Evolutionary conservation across 2,888 invertebrate species (phyloP), one percentile per base, ranked within the genome.

Genomic region (Agrotis segetum): DNA sequence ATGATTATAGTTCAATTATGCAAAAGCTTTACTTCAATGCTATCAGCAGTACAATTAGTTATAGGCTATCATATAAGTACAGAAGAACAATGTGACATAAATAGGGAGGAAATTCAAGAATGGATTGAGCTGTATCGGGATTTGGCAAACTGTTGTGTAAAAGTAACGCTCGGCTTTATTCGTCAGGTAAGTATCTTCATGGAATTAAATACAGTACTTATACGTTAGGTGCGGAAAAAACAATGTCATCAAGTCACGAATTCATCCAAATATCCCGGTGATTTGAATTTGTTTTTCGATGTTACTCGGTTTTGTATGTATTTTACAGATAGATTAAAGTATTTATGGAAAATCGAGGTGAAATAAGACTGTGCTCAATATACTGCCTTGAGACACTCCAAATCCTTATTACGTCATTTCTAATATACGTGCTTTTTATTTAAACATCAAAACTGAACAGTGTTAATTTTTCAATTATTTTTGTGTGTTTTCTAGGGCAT

Each of bases 41-140:
- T 63, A 17, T 40, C 63, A 0, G 16, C 34, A 3, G 21, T 40
- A 53, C 53, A 52, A 52, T 13, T 2, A 0, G 17, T 52, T 13
- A 7, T 1, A 21, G 11, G 17, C 17, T 34, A 6, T 6, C 19
- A 50, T 21, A 17, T 52, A 17, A 40, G 7, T 16, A 34, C 17
- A 6, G 13, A 63, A 53, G 63, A 63, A 21, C 63, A 19, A 53
- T 21, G 21, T 17, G 16, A 40, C 40, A 40, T 63, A 16, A 63
- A 34, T 7, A 21, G 17, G 34, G 53, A 63, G 17, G 19, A 40
- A 17, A 53, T 63, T 40, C 52, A 21, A 53, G 21, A 3, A 40
- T 63, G 63, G 63, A 17, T 53, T 63, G 34, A 63, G 52, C 34
- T 63, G 13, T 63, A 63, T 63, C 16, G 19, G 21, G 52, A 52